phyloP scores from a whole-genome alignment of 2,797 vertebrate species.

The Spondyliosoma cantharus region DNA sequence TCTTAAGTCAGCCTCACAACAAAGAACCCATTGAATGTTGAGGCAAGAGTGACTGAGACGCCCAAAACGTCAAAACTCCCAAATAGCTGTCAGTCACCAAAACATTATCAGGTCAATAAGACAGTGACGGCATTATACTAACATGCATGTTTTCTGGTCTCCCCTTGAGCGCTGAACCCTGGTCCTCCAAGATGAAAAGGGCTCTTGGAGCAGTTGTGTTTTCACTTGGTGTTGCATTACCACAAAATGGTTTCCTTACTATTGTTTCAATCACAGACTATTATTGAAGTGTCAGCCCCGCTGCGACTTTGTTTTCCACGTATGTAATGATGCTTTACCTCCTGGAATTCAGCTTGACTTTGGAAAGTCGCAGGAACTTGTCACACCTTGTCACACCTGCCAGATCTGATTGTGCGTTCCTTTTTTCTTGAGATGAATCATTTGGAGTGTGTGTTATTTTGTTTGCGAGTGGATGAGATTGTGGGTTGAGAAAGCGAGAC shows the following conservation, averaged over 20 bases:
- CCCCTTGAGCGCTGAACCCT: conserved; percentile 24
- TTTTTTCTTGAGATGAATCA: conserved; percentile 51
- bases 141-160: conserved; percentile 34
- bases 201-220: conserved; percentile 18
- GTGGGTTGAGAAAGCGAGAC: conserved; percentile 21
- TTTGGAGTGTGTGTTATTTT: conserved; percentile 35
- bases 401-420: conserved; percentile 42
- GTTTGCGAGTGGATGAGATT: conserved; percentile 35
- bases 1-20: conserved; percentile 49
- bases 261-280: conserved; percentile 53
- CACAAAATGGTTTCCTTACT: conserved; percentile 23
- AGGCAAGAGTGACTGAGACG: conserved; percentile 20
- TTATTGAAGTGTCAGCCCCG: conserved; percentile 66
- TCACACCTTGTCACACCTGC: conserved; percentile 48
- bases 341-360: conserved; percentile 61
- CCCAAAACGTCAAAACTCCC: conserved; percentile 65
- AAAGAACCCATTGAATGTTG: conserved; percentile 66
- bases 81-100: conserved; percentile 73
- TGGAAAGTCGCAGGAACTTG: conserved; percentile 48
- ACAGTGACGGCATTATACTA: conserved; percentile 45
- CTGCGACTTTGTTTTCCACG: conserved; percentile 42
- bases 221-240: conserved; percentile 55
- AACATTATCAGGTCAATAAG: conserved; percentile 64
- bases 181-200: conserved; percentile 34
- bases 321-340: conserved; percentile 51